Conservation (phyloP, 2,797 vertebrate species). For the Rhinogobio ventralis region DNA sequence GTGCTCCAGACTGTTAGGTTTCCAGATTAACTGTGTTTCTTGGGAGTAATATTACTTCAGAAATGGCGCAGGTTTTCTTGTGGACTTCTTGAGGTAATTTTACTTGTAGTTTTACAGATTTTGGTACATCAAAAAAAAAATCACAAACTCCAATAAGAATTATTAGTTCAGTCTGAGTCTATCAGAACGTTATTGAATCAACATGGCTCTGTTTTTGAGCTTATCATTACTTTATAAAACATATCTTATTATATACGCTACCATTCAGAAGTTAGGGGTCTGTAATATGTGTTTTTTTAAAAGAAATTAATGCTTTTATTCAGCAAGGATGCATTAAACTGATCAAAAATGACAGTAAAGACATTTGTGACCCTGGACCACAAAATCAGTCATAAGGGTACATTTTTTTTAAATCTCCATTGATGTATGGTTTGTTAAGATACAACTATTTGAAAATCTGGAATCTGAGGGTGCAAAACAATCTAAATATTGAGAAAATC, state of each 20-base stretch:
- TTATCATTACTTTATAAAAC: not conserved
- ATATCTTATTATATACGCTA: not conserved
- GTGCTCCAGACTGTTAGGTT: conserved; percentile 37
- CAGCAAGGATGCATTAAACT: not conserved
- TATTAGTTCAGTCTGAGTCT: not conserved
- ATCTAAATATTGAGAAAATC: too few relatives aligned
- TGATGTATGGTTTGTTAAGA: too few relatives aligned
- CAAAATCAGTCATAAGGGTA: too few relatives aligned
- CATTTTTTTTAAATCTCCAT: too few relatives aligned
- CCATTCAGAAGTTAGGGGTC: not conserved
- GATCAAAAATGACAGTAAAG: not conserved
- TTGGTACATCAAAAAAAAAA: not conserved
- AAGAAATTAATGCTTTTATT: not conserved
- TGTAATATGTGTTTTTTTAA: not conserved
- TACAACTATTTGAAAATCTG: too few relatives aligned
- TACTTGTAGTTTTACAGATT: not conserved
- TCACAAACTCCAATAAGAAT: not conserved
- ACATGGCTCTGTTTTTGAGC: not conserved
- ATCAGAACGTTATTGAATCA: not conserved
- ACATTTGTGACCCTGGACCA: not conserved
- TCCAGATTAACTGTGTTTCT: conserved; percentile 1
- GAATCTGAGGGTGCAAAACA: too few relatives aligned
- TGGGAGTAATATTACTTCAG: not conserved
- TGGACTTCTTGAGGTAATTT: not conserved
- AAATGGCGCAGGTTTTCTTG: not conserved